Evolutionary conservation across 2,797 vertebrate species (phyloP).

Genomic region (Oreochromis grahami): DNA sequence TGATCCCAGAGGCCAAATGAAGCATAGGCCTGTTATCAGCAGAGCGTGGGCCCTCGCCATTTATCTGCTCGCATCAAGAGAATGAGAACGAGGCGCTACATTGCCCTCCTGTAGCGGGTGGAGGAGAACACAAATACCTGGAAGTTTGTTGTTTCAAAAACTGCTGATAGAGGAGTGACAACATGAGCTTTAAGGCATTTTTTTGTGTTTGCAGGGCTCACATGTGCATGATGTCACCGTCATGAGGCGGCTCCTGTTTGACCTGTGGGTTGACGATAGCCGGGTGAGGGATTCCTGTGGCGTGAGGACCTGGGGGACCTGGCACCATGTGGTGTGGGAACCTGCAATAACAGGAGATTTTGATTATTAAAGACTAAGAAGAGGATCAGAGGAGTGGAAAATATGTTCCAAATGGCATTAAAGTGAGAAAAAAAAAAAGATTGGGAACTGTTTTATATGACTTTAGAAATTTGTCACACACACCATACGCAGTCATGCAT

Average conservation of each 20-base stretch:
- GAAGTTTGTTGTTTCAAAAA: conserved; percentile 31
- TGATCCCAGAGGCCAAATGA: conserved; percentile 64
- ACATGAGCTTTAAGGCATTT: neutral
- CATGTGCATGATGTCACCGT: conserved; percentile 98
- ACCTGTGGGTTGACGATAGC: conserved; percentile 99
- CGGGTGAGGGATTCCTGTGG: conserved; percentile 98
- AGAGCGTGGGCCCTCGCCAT: conserved; percentile 31
- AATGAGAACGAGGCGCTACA: conserved; percentile 49
- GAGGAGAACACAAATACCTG: conserved; percentile 46
- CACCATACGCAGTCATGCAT: neutral
- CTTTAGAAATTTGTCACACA: neutral
- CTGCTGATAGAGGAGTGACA: neutral
- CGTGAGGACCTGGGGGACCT: conserved; percentile 92
- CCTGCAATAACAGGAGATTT: conserved; percentile 72
- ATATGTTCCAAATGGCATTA: neutral
- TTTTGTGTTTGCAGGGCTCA: conserved; percentile 74
- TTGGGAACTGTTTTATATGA: neutral
- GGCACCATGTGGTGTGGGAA: conserved; percentile 99
- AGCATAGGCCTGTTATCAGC: conserved; percentile 67
- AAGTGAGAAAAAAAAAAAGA: neutral
- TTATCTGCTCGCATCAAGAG: conserved; percentile 66
- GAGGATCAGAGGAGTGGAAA: neutral
- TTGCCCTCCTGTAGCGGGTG: neutral
- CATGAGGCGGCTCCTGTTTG: conserved; percentile 95
- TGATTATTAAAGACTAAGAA: neutral